Evolutionary conservation across 1,140 invertebrate species (phyloP), one percentile per base, ranked within the genome.

Genomic region (Latrodectus geometricus): DNA sequence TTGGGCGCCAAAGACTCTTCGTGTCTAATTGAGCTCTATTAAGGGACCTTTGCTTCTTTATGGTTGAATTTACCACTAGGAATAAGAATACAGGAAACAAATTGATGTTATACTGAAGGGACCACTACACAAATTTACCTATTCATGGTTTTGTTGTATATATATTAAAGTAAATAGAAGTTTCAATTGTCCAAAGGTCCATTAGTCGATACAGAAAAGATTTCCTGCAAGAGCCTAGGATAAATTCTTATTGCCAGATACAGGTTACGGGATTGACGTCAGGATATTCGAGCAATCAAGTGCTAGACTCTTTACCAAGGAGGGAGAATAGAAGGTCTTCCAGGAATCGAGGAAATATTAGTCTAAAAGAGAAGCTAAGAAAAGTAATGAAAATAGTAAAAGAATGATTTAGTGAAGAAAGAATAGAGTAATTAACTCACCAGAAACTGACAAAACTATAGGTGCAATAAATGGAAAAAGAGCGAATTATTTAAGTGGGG

Each of bases 121-220:
- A 70, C 65, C 65, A 23, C 21, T 80, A 17, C 48, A 66, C 68
- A 80, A 70, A 78, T 66, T 66, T 66, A 17, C 48, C 14, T 77
- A 23, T 78, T n/a, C 76, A 65, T 48, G 52, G 56, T 69, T 79
- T 66, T 86, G 79, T 86, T 35, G 5, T 35, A 35, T 35, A 35
- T 35, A 35, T 35, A 35, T 5, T 3, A 3, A 35, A 86, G 73
- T 78, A 86, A 86, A 86, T 86, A 86, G 78, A 84, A 86, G 83
- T 86, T 86, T 86, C 83, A 74, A 86, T 86, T 86, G 83, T 86
- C 83, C 83, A 86, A 86, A 86, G 75, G 83, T 86, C 74, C 83
- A 74, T 86, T 86, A 85, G 82, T 85, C 74, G 74, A 85, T 68
- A 78, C 75, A 86, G 83, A 86, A 78, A 86, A 74, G 83, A 78